Conservation (phyloP, 2,113 vertebrate genomes). For the Conger conger region DNA sequence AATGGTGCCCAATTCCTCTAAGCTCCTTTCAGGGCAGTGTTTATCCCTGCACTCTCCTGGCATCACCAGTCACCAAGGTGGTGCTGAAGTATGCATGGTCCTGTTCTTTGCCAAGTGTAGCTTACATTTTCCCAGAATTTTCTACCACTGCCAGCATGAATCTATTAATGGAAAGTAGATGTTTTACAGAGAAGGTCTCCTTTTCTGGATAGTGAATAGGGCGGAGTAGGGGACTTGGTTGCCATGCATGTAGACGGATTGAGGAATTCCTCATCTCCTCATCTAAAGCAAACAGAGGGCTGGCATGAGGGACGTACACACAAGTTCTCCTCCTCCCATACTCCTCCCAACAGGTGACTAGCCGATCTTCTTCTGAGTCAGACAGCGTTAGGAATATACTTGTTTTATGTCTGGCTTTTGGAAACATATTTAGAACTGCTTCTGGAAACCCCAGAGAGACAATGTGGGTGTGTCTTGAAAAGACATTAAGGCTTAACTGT, state of each 20-base stretch:
- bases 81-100: not conserved
- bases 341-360: conserved; percentile 30
- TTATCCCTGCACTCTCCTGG: not conserved
- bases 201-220: conserved; percentile 28
- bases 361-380: conserved; percentile 30
- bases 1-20: not conserved
- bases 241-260: conserved; percentile 14
- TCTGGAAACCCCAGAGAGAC: conserved; percentile 16
- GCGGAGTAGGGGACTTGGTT: conserved; percentile 9
- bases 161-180: conserved; percentile 40
- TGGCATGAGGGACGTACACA: conserved; percentile 26
- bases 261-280: conserved; percentile 48
- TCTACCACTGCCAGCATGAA: conserved; percentile 1
- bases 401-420: not conserved
- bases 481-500: not conserved
- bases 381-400: not conserved
- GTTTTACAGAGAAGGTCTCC: conserved; percentile 30
- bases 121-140: not conserved
- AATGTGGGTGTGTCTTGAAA: conserved; percentile 32
- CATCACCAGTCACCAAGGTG: not conserved
- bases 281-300: conserved; percentile 41
- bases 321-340: not conserved
- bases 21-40: not conserved
- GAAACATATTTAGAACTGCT: not conserved
- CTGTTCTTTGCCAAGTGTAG: not conserved